phyloP scores from a whole-genome alignment of 2,888 invertebrate species.

The Pristionchus fissidentatus region DNA sequence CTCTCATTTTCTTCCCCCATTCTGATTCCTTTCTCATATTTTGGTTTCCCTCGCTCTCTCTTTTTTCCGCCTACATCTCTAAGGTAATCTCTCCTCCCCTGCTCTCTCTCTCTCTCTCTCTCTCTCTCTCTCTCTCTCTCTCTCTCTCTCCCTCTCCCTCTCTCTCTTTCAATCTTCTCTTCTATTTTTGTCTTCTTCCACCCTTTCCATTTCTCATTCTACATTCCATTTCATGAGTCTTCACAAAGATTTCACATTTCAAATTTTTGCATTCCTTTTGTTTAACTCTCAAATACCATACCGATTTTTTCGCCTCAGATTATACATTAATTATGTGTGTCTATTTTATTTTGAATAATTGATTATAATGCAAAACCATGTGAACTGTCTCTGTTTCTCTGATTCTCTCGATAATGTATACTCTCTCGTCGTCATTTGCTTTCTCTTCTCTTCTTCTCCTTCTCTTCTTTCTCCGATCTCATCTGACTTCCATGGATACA shows the following conservation, averaged over 20 bases:
- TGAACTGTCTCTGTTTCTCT: too few relatives aligned
- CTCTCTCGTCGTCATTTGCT: too few relatives aligned
- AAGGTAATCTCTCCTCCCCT: background rate
- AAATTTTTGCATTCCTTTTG: too few relatives aligned
- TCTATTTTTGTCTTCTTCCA: background rate
- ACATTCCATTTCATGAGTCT: too few relatives aligned
- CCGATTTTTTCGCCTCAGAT: too few relatives aligned
- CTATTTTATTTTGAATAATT: too few relatives aligned
- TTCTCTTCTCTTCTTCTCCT: background rate
- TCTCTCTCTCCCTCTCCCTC: constrained; percentile 15
- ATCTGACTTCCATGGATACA: constrained; percentile 14
- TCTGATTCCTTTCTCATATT: background rate
- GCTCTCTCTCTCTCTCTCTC: constrained; percentile 19
- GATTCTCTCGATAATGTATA: too few relatives aligned
- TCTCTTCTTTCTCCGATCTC: background rate
- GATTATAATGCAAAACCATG: too few relatives aligned
- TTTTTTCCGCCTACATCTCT: constrained; percentile 11
- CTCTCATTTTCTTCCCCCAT: constrained; percentile 27
- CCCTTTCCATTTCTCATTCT: background rate
- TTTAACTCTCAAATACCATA: too few relatives aligned
- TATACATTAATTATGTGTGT: too few relatives aligned
- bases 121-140: constrained; percentile 39
- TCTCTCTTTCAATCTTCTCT: background rate
- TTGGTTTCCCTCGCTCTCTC: background rate
- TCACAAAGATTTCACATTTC: too few relatives aligned